Evolutionary conservation across 2,888 invertebrate species (phyloP).

Genomic region (Mellilla xanthometata): DNA sequence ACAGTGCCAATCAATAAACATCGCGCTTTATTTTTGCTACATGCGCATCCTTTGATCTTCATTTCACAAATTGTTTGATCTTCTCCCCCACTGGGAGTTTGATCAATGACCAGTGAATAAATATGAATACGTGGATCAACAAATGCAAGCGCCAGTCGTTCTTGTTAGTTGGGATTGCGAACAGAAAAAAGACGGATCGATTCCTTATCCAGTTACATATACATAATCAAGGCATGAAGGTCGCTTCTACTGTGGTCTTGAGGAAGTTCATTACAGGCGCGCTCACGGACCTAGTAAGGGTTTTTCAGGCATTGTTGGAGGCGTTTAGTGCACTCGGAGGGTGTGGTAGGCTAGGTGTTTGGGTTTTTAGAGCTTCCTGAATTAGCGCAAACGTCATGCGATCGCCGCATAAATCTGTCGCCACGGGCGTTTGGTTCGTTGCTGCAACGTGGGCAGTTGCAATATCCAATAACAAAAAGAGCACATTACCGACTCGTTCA

Average conservation of each 20-base stretch:
- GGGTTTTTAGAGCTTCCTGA: conserved; percentile 57
- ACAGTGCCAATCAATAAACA: conserved; percentile 21
- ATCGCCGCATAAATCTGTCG: conserved; percentile 69
- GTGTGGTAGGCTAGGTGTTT: conserved; percentile 35
- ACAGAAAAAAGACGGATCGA: conserved; percentile 16
- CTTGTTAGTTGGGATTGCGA: neutral
- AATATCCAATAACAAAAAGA: conserved; percentile 33
- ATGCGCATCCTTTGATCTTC: conserved; percentile 19
- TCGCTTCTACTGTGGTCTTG: conserved; percentile 7
- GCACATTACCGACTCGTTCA: conserved; percentile 5
- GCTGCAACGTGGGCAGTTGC: conserved; percentile 44
- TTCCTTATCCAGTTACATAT: conserved; percentile 22
- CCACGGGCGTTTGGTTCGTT: conserved; percentile 40
- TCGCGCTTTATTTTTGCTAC: conserved; percentile 19
- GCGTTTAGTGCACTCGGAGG: conserved; percentile 31
- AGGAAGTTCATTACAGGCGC: conserved; percentile 6
- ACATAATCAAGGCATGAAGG: conserved; percentile 20
- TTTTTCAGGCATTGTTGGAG: neutral
- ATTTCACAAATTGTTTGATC: conserved; percentile 21
- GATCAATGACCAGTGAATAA: conserved; percentile 14
- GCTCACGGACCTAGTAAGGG: neutral
- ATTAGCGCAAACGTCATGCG: conserved; percentile 60
- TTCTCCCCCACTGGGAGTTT: conserved; percentile 5
- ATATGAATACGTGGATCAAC: conserved; percentile 6
- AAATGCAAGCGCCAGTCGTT: conserved; percentile 10